Evolutionary conservation across 2,888 invertebrate genomes (phyloP).

Genomic region (Hydrotaea diabolus): DNA sequence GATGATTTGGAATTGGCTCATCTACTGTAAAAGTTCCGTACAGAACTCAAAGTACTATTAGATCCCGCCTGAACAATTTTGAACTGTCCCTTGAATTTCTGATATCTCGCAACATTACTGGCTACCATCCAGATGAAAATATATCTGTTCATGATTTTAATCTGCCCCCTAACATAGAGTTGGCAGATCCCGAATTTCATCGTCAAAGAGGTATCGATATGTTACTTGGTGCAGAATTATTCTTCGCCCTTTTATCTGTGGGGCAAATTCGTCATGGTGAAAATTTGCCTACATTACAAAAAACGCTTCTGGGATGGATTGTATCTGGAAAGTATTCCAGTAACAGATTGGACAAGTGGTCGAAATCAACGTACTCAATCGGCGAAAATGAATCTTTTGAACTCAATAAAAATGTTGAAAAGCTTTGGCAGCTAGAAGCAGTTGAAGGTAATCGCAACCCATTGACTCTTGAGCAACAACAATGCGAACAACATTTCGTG

Average conservation of each 20-base stretch:
- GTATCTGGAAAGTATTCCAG: conserved; percentile 9
- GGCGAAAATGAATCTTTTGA: background rate
- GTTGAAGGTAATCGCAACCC: conserved; percentile 36
- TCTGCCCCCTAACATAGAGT: conserved; percentile 35
- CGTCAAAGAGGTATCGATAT: conserved; percentile 44
- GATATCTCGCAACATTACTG: no score
- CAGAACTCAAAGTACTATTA: conserved; percentile 38
- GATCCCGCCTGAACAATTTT: conserved; percentile 42
- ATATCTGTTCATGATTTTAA: conserved; percentile 36
- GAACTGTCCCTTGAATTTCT: conserved; percentile 41
- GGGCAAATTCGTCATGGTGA: no score
- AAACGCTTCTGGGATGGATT: no score
- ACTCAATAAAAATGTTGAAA: conserved; percentile 38
- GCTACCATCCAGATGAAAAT: conserved; percentile 46
- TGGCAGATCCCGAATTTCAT: no score
- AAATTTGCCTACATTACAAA: no score
- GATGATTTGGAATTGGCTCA: conserved; percentile 32
- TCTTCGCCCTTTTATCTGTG: no score
- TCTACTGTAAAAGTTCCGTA: conserved; percentile 18
- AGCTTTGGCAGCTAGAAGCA: conserved; percentile 32
- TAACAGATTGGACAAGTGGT: background rate
- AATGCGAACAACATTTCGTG: conserved; percentile 63
- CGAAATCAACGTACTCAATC: background rate
- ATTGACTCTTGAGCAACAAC: conserved; percentile 37
- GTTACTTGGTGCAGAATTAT: conserved; percentile 49